Evolutionary conservation across 2,888 invertebrate species (phyloP).

Genomic region (Hybos culiciformis): DNA sequence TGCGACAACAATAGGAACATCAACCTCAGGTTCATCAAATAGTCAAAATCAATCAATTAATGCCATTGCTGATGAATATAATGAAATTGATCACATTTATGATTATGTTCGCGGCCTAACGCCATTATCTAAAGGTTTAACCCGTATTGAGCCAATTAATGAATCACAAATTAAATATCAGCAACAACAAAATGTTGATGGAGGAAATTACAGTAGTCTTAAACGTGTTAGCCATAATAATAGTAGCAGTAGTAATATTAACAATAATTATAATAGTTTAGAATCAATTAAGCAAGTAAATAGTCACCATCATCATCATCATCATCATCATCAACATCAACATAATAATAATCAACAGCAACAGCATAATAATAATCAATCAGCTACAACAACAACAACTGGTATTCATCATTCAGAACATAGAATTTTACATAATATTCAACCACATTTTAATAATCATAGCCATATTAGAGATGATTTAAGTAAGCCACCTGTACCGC

Average conservation of each 20-base stretch:
- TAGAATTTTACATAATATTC: slow-evolving; percentile 9
- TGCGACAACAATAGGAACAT: slow-evolving; percentile 22
- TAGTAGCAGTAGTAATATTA: slow-evolving; percentile 16
- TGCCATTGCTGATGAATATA: slow-evolving; percentile 70
- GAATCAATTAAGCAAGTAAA: slow-evolving; percentile 32
- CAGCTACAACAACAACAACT: slow-evolving; percentile 16
- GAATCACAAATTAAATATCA: slow-evolving; percentile 36
- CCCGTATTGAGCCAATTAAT: slow-evolving; percentile 37
- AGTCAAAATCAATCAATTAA: slow-evolving; percentile 39
- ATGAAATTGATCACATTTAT: slow-evolving; percentile 93
- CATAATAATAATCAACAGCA: slow-evolving; percentile 20
- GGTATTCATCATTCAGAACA: no score
- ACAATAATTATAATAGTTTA: slow-evolving; percentile 32
- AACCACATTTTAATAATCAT: slow-evolving; percentile 34
- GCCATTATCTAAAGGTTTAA: slow-evolving; percentile 64
- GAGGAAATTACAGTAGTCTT: slow-evolving; percentile 35
- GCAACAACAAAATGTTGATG: slow-evolving; percentile 22
- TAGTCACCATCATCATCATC: slow-evolving; percentile 34
- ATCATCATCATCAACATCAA: slow-evolving; percentile 32
- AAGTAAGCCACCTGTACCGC: slow-evolving; percentile 79
- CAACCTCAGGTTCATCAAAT: slow-evolving; percentile 21
- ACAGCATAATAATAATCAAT: slow-evolving; percentile 40
- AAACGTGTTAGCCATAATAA: slow-evolving; percentile 29
- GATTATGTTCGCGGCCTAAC: slow-evolving; percentile 90
- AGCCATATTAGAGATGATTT: slow-evolving; percentile 47